Conservation (phyloP, 2,113 vertebrate species). For the Gambusia affinis region DNA sequence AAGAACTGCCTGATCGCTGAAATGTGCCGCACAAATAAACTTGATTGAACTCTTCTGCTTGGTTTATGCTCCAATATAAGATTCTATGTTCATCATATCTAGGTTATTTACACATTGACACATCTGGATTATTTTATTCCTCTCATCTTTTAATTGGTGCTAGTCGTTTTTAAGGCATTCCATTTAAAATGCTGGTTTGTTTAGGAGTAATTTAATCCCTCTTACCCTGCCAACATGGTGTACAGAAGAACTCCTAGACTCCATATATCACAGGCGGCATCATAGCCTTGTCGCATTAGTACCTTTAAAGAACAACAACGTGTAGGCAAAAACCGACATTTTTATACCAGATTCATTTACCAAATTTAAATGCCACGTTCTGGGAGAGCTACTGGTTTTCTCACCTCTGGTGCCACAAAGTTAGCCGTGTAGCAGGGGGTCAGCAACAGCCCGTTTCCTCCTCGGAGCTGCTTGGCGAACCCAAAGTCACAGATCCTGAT, state of each 20-base stretch:
- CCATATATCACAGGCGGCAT: conserved; percentile 85
- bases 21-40: no score
- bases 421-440: conserved; percentile 98
- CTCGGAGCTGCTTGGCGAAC: conserved; percentile 95
- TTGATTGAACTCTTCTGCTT: no score
- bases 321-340: not conserved
- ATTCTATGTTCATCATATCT: no score
- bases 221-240: conserved; percentile 83
- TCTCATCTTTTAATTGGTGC: no score
- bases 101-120: no score
- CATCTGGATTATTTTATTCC: no score
- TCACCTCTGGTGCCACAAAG: conserved; percentile 98
- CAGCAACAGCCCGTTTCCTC: conserved; percentile 93
- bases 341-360: no score
- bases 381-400: not conserved
- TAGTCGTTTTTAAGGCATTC: no score
- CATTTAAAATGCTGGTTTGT: no score
- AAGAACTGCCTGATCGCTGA: no score
- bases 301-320: conserved; percentile 63
- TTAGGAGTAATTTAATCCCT: not conserved
- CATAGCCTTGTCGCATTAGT: conserved; percentile 84
- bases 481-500: conserved; percentile 98
- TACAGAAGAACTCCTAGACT: conserved; percentile 83
- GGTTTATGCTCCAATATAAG: no score
- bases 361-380: not conserved